Base-by-base conservation (phyloP, 2,888 invertebrate genomes). In the Apamea monoglypha region DNA sequence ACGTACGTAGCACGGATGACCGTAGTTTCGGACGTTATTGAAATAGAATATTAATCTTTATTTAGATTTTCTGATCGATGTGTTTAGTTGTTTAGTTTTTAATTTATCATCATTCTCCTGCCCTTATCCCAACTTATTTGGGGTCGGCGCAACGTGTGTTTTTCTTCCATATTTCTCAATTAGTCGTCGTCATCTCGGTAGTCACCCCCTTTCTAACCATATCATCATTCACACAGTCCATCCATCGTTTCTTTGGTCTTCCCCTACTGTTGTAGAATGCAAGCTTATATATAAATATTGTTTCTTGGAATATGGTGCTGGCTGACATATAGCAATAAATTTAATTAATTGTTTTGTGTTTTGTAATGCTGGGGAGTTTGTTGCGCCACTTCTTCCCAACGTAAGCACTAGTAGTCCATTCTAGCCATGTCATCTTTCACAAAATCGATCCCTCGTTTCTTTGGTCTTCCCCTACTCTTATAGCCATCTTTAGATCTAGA, bases 31-130 rank as follows among this genome's bases (percentile, higher is more conserved):
- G 29, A n/a, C 12, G 50, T 21, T 68, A 68, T 71, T 32, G 18
- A 75, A 64, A 56, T 74, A 72, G 40, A 71, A 47, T 64, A 40
- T 10, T n/a, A 5, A n/a, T 68, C 70, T 82, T 66, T 36, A 56
- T 71, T 81, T 66, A 47, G 59, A 80, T 56, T 66, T 66, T 29
- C 3, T 50, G 29, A 67, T 68, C 32, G 59, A 50, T 74, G 16
- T 67, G 2, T 73, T 66, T 50, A 5, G 3, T 18, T 67, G 2
- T 73, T 66, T 50, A 5, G 3, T 18, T 66, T 16, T 40, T n/a
- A 36, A 21, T 63, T 21, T 32, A 21, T 21, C 4, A 25, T 12
- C n/a, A 59, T n/a, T 59, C n/a, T 12, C 4, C 1, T 59, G 56
- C n/a, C 12, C 0, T 1, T 2, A 56, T 21, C 5, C 10, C 0